phyloP scores from a whole-genome alignment of 2,888 invertebrate genomes.

The Chrysomela aeneicollis region DNA sequence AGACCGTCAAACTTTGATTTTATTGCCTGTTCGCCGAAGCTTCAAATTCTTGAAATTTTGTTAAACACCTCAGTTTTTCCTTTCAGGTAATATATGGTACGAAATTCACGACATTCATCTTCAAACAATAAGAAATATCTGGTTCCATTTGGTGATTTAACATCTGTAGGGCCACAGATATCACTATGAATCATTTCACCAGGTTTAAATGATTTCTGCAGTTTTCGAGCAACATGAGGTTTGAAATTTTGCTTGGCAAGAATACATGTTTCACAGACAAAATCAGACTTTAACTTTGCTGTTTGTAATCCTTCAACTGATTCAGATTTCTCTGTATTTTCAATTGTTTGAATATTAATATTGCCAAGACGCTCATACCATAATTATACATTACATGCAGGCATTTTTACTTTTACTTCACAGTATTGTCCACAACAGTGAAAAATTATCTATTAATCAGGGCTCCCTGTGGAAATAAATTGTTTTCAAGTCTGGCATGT shows the following conservation, averaged over 20 bases:
- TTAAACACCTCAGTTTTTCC: no score
- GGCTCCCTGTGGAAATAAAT: slow-evolving; percentile 12
- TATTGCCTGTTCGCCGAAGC: no score
- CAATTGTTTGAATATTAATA: slow-evolving; percentile 16
- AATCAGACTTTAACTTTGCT: slow-evolving; percentile 14
- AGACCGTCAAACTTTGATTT: no score
- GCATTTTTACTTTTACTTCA: no score
- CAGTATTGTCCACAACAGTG: slow-evolving; percentile 11
- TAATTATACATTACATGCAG: no score
- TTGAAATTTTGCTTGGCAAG: slow-evolving; percentile 21
- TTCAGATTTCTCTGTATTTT: slow-evolving; percentile 16
- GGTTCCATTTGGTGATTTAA: slow-evolving; percentile 21
- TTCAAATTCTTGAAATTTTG: no score
- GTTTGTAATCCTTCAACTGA: slow-evolving; percentile 11
- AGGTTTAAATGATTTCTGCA: slow-evolving; percentile 10
- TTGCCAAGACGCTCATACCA: slow-evolving; percentile 26
- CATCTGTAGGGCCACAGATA: slow-evolving; percentile 19
- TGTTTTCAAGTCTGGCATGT: slow-evolving; percentile 15
- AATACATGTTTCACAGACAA: slow-evolving; percentile 23
- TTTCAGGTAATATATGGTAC: slow-evolving; percentile 14
- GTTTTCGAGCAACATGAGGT: slow-evolving; percentile 9
- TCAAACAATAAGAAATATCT: slow-evolving; percentile 22
- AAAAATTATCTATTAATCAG: slow-evolving; percentile 6
- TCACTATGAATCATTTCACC: slow-evolving; percentile 20
- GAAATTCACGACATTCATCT: slow-evolving; percentile 17